Conservation (phyloP, 2,888 invertebrate species). For the Apamea anceps region DNA sequence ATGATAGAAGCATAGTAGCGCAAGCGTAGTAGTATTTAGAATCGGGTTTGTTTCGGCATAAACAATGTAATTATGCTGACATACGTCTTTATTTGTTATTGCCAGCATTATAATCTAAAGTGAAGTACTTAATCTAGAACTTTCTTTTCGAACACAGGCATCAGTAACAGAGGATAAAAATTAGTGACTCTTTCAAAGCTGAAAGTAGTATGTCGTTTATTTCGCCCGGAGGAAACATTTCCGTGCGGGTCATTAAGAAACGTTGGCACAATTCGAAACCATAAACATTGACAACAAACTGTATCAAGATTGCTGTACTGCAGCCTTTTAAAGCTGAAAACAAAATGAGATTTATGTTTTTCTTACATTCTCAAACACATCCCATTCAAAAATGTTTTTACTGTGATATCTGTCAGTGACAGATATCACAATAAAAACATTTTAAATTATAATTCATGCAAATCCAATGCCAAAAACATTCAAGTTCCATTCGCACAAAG, state of each 20-base stretch:
- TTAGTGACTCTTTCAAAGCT: conserved; percentile 8
- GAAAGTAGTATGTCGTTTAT: conserved; percentile 6
- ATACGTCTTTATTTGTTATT: conserved; percentile 26
- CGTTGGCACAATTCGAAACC: conserved; percentile 25
- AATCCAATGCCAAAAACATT: conserved; percentile 33
- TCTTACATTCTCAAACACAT: neutral
- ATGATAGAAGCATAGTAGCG: no score
- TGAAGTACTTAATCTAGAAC: conserved; percentile 26
- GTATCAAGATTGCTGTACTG: conserved; percentile 13
- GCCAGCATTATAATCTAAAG: conserved; percentile 25
- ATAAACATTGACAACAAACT: conserved; percentile 22
- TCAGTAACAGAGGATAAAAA: conserved; percentile 5
- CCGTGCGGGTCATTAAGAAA: conserved; percentile 25
- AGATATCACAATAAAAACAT: conserved; percentile 7
- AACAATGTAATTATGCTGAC: conserved; percentile 38
- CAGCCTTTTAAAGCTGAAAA: conserved; percentile 10
- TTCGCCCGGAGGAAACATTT: conserved; percentile 4
- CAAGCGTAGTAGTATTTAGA: no score
- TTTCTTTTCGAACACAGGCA: no score
- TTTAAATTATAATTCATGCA: conserved; percentile 24
- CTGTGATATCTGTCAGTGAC: no score
- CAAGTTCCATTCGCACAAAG: conserved; percentile 42
- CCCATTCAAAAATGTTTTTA: no score
- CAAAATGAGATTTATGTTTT: neutral
- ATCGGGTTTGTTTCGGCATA: conserved; percentile 27